Evolutionary conservation across 2,797 vertebrate genomes (phyloP), one percentile per base, ranked within the genome.

Genomic region (Amniataba percoides): DNA sequence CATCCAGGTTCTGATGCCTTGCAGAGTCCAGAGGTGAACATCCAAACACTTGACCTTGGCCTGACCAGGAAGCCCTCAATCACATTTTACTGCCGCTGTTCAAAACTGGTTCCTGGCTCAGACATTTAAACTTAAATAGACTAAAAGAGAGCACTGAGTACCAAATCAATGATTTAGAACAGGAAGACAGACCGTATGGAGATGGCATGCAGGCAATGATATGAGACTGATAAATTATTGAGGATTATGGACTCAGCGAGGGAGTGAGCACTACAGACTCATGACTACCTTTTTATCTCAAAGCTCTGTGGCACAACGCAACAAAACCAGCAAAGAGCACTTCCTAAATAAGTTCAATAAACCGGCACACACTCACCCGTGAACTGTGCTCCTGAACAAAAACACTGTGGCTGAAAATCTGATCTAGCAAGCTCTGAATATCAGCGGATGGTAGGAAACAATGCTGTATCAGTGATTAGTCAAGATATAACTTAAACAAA

Each of bases 181-280:
- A 8, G 69, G 60, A 80, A 60, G 39, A 43, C 4, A 5, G 34
- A 31, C 5, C 1, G 34, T 55, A 76, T 60, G 56, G 71, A 70
- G 71, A 63, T 31, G 11, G 25, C 53, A 77, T 51, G 56, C 46
- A 76, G 57, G 69, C 82, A 78, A 78, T 74, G 74, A 87, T n/a
- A 71, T 39, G 15, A 78, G 45, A 46, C 25, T 48, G 43, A 74
- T 91, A 40, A 76, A 85, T 88, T 76, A 90, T 89, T 89, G 5
- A 92, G 18, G 55, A 14, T 31, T 60, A 66, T 52, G 53, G 51
- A 66, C 23, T 18, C 11, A 73, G 39, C 31, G 43, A 59, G 27
- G 57, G 62, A 52, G 27, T 1, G 2, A 65, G 71, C 58, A n/a
- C 27, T 21, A 36, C n/a, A 73, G 51, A 53, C 16, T 34, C 46